Evolutionary conservation across 2,888 invertebrate genomes (phyloP).

Genomic region (Drosophila longiperda): DNA sequence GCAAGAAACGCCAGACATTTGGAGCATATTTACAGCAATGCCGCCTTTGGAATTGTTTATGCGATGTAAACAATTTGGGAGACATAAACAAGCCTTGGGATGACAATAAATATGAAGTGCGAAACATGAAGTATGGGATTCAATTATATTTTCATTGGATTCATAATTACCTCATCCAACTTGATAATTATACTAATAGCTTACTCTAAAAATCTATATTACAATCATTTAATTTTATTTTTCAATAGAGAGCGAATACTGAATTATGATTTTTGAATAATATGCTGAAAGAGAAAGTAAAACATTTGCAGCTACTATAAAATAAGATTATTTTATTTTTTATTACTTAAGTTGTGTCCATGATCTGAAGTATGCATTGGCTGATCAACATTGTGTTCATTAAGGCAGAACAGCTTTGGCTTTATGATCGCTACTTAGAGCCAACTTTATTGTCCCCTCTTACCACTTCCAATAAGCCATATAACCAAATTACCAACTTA

Average conservation of each 20-base stretch:
- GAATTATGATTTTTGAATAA: background rate
- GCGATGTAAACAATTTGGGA: conserved; percentile 64
- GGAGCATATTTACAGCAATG: conserved; percentile 38
- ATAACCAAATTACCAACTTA: background rate
- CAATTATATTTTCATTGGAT: conserved; percentile 14
- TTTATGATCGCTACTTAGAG: background rate
- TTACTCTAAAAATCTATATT: background rate
- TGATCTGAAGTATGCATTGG: background rate
- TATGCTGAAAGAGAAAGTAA: background rate
- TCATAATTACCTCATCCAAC: background rate
- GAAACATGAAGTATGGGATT: conserved; percentile 1
- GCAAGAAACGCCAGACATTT: conserved; percentile 40
- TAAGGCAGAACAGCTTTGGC: background rate
- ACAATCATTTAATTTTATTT: background rate
- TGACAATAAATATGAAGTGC: conserved; percentile 24
- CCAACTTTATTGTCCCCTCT: background rate
- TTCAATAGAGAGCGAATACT: background rate
- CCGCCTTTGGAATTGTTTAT: conserved; percentile 75
- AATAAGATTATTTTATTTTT: background rate
- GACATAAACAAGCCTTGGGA: conserved; percentile 38
- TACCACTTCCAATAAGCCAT: background rate
- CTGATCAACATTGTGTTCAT: background rate
- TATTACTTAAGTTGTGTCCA: background rate
- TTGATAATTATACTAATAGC: background rate
- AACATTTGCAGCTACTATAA: background rate